Conservation (phyloP, 1,140 invertebrate species). For the Nasonia vitripennis region DNA sequence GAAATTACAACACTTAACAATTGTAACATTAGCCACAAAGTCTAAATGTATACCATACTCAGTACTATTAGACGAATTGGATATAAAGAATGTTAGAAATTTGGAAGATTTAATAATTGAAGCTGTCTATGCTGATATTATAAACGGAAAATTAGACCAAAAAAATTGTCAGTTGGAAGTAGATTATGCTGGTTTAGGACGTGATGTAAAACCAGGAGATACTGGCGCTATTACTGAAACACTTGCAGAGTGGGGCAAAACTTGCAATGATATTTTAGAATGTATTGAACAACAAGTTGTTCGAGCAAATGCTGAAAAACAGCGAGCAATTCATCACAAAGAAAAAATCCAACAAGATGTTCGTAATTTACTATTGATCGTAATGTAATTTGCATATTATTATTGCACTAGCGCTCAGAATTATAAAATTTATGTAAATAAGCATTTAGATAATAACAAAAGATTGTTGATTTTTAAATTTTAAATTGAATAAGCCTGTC, state of each 20-base stretch:
- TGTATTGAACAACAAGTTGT: slow-evolving; percentile 94
- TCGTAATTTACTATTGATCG: slow-evolving; percentile 57
- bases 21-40: slow-evolving; percentile 95
- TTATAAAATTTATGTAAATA: no score
- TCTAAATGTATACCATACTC: slow-evolving; percentile 95
- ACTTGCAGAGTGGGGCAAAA: slow-evolving; percentile 92
- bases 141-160: slow-evolving; percentile 97
- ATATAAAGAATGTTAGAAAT: slow-evolving; percentile 93
- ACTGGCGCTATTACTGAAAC: slow-evolving; percentile 85
- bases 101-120: slow-evolving; percentile 98
- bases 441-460: no score
- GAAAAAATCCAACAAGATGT: slow-evolving; percentile 92
- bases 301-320: slow-evolving; percentile 90
- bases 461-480: no score
- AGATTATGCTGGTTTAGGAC: slow-evolving; percentile 91
- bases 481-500: no score
- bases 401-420: no score
- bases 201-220: slow-evolving; percentile 83
- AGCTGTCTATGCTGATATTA: slow-evolving; percentile 97
- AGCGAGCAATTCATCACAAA: slow-evolving; percentile 86
- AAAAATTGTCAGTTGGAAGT: slow-evolving; percentile 94
- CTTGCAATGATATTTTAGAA: slow-evolving; percentile 90
- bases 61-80: slow-evolving; percentile 88
- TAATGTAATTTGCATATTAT: no score
- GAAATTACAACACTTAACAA: slow-evolving; percentile 95